These are phyloP conservation scores for Lamellibrachia luymesi DNA, from an alignment of 1,140 invertebrate genomes.

Conservation along the genomic window DNA sequence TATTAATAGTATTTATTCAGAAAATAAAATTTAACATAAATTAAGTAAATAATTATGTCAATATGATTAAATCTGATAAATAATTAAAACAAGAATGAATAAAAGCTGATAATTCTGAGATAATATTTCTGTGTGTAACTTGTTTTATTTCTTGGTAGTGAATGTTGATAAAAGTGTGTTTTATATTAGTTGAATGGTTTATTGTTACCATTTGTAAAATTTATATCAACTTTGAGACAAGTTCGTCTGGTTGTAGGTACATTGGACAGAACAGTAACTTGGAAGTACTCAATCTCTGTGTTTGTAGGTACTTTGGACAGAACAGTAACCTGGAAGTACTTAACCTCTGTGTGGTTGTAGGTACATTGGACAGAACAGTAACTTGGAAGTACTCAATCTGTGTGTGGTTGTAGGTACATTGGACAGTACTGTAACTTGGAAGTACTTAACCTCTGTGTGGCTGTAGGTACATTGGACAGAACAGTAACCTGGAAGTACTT, in stretches of 20 bases:
- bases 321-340: slow-evolving; percentile 70
- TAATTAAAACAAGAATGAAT: neutral
- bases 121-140: neutral
- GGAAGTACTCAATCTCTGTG: neutral
- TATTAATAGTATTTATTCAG: neutral
- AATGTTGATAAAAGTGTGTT: neutral
- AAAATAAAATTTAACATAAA: neutral
- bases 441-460: slow-evolving; percentile 74
- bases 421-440: slow-evolving; percentile 63
- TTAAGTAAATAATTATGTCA: neutral
- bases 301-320: slow-evolving; percentile 60
- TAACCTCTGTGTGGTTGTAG: slow-evolving; percentile 73
- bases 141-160: too few species aligned
- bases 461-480: slow-evolving; percentile 63
- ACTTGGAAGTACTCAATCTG: slow-evolving; percentile 73
- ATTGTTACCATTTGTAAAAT: neutral
- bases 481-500: too few species aligned
- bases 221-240: neutral
- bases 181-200: neutral
- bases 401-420: slow-evolving; percentile 70
- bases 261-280: neutral
- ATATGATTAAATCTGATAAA: neutral
- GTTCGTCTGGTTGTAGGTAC: neutral
- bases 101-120: neutral
- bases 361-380: slow-evolving; percentile 64